phyloP scores from a whole-genome alignment of 2,113 vertebrate species.

The Mungos mungo region DNA sequence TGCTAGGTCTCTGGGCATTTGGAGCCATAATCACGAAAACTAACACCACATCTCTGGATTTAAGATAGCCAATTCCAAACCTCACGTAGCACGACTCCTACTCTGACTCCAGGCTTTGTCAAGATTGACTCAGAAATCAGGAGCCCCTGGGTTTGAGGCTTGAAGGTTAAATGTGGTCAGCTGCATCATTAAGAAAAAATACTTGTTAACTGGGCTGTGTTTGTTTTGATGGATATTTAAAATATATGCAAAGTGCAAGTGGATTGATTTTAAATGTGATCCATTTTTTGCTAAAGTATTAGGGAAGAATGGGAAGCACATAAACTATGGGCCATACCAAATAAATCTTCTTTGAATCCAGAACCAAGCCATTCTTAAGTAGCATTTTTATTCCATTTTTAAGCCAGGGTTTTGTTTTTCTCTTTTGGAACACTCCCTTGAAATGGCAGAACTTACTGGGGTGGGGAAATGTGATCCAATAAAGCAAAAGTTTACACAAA shows the following conservation, averaged over 20 bases:
- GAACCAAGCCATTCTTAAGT: neutral
- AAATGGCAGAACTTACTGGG: neutral
- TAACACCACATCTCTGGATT: neutral
- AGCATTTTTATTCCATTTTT: neutral
- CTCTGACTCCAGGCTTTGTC: neutral
- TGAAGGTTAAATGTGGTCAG: neutral
- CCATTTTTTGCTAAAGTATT: neutral
- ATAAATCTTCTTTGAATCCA: neutral
- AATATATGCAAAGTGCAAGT: neutral
- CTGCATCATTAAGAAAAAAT: neutral
- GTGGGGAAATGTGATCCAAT: neutral
- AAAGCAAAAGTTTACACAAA: neutral
- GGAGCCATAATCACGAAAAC: neutral
- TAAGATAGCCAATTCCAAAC: neutral
- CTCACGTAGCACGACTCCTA: fast-evolving
- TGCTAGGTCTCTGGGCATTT: neutral
- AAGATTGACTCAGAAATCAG: neutral
- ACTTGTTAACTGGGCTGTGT: neutral
- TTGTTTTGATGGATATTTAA: conserved; percentile 37
- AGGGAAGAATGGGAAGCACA: neutral
- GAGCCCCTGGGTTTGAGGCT: neutral
- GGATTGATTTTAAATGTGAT: neutral
- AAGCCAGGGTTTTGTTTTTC: neutral
- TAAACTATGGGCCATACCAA: neutral
- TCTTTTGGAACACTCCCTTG: neutral